Evolutionary conservation across 2,113 vertebrate genomes (phyloP).

Genomic region (Tamias sibiricus): DNA sequence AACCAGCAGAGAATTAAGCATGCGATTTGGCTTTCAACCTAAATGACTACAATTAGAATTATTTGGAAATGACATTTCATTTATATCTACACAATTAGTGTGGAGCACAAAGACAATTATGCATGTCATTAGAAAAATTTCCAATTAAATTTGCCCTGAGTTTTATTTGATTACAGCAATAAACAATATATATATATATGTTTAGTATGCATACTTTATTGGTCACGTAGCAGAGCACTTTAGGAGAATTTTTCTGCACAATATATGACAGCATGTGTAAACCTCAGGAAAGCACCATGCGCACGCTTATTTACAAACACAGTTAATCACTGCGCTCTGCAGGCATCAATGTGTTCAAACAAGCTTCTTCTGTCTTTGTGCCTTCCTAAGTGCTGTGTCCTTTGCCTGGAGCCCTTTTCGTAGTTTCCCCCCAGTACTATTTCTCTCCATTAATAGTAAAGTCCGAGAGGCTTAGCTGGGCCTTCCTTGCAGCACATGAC

Average conservation of each 20-base stretch:
- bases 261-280: background rate
- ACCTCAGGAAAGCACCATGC: background rate
- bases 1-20: constrained; percentile 32
- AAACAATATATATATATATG: background rate
- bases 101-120: constrained; percentile 54
- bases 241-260: background rate
- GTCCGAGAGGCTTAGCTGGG: background rate
- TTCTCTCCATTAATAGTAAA: background rate
- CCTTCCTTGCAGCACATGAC: background rate
- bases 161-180: constrained; percentile 59
- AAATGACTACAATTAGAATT: constrained; percentile 57
- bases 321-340: background rate
- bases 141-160: constrained; percentile 49
- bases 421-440: background rate
- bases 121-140: constrained; percentile 38
- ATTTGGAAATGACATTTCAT: constrained; percentile 60
- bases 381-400: background rate
- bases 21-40: constrained; percentile 36
- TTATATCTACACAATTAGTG: constrained; percentile 43
- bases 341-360: background rate
- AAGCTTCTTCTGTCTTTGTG: background rate
- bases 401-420: background rate
- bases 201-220: background rate
- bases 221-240: background rate
- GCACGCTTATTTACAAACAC: background rate